phyloP scores from a whole-genome alignment of 2,113 vertebrate species.

The Tauraco erythrolophus region DNA sequence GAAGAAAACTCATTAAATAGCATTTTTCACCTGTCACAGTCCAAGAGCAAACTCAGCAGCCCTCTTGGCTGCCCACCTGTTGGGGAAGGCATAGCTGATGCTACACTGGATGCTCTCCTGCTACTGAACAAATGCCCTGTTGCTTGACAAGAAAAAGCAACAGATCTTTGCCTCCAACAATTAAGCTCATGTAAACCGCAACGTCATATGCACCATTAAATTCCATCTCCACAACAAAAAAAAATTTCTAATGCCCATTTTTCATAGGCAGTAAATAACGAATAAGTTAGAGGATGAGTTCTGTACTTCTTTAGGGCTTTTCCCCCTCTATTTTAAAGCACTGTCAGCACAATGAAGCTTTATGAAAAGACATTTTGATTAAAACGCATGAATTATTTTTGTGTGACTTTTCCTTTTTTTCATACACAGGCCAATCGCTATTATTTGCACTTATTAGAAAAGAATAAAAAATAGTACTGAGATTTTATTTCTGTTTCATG shows the following conservation, averaged over 20 bases:
- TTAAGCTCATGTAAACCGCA: neutral
- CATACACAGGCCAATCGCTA: neutral
- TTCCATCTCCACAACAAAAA: neutral
- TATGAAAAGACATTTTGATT: neutral
- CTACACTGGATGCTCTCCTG: neutral
- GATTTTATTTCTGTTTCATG: neutral
- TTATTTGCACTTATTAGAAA: neutral
- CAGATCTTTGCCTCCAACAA: neutral
- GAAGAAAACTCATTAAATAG: conserved; percentile 65
- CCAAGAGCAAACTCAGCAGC: conserved; percentile 20
- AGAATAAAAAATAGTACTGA: neutral
- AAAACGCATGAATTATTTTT: neutral
- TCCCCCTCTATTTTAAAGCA: neutral
- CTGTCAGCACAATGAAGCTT: neutral
- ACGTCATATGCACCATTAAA: neutral
- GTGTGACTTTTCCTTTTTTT: neutral
- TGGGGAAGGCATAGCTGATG: neutral
- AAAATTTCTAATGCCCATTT: neutral
- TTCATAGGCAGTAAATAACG: neutral
- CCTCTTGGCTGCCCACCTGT: conserved; percentile 18
- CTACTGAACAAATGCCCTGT: neutral
- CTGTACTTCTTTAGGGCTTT: neutral
- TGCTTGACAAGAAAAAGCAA: neutral
- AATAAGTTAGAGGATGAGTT: neutral
- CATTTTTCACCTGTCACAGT: conserved; percentile 56